phyloP scores from a whole-genome alignment of 2,888 invertebrate species.

The Phragmatobia fuliginosa region DNA sequence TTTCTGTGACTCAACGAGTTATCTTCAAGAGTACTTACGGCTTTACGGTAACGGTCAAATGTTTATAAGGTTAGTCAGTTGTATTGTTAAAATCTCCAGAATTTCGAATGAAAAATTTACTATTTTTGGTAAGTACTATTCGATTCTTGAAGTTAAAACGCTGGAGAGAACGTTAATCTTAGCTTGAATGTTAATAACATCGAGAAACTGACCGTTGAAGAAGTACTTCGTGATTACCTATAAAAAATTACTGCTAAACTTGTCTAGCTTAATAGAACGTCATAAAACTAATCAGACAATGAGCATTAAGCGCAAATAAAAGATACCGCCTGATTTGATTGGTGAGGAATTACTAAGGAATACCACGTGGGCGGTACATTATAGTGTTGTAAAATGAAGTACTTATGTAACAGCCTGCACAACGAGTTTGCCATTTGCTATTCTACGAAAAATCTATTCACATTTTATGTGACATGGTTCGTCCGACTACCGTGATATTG shows the following conservation, averaged over 20 bases:
- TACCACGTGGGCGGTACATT: slow-evolving; percentile 40
- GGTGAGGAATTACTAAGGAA: slow-evolving; percentile 42
- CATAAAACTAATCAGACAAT: slow-evolving; percentile 48
- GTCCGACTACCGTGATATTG: neutral
- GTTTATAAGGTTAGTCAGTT: neutral
- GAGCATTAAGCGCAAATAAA: slow-evolving; percentile 51
- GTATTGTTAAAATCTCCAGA: neutral
- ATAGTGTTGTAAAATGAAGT: slow-evolving; percentile 37
- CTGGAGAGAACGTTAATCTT: neutral
- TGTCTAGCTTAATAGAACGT: slow-evolving; percentile 24
- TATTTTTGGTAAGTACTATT: neutral
- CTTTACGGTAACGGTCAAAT: neutral
- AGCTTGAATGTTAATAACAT: neutral
- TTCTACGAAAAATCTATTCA: neutral
- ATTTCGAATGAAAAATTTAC: neutral
- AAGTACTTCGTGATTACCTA: neutral
- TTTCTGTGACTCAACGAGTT: no score
- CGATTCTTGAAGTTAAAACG: neutral
- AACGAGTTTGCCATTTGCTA: slow-evolving; percentile 2
- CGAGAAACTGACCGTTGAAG: neutral
- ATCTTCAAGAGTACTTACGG: no score
- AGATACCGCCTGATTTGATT: slow-evolving; percentile 48
- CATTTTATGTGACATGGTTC: neutral
- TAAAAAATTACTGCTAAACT: slow-evolving; percentile 15
- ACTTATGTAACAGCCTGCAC: slow-evolving; percentile 36